Evolutionary conservation across 2,888 invertebrate species (phyloP).

Genomic region (Eupithecia tripunctaria): DNA sequence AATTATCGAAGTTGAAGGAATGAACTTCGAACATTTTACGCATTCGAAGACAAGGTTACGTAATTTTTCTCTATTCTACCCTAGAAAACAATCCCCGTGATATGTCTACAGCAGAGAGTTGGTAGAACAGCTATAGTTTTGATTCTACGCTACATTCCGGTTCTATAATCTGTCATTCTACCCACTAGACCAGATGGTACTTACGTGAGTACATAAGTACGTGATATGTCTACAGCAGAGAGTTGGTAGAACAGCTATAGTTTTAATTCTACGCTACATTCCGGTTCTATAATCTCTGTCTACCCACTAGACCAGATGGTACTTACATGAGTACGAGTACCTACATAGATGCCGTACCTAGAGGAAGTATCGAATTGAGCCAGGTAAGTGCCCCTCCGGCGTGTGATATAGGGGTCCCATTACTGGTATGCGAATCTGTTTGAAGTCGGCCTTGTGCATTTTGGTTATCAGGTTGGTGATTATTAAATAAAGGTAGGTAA

Average conservation of each 20-base stretch:
- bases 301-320: neutral
- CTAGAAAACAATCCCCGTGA: no score
- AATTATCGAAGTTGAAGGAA: no score
- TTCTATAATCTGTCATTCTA: no score
- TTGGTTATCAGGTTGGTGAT: neutral
- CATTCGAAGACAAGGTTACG: no score
- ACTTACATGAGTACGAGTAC: neutral
- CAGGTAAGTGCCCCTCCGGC: slow-evolving; percentile 64
- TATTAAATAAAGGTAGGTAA: no score
- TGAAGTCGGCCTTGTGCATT: slow-evolving; percentile 4
- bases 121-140: no score
- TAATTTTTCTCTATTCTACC: no score
- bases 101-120: no score
- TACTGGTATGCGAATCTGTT: slow-evolving; percentile 42
- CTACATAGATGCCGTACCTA: slow-evolving; percentile 22
- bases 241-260: neutral
- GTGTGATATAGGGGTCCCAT: slow-evolving; percentile 52
- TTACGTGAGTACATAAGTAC: slow-evolving; percentile 1
- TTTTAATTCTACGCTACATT: neutral
- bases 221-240: no score
- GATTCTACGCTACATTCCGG: no score
- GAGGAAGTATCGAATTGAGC: slow-evolving; percentile 68
- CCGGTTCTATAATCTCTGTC: neutral
- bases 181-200: neutral
- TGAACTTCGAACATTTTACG: no score